Conservation (phyloP, 1,140 invertebrate genomes). For the Bombus fervidus region DNA sequence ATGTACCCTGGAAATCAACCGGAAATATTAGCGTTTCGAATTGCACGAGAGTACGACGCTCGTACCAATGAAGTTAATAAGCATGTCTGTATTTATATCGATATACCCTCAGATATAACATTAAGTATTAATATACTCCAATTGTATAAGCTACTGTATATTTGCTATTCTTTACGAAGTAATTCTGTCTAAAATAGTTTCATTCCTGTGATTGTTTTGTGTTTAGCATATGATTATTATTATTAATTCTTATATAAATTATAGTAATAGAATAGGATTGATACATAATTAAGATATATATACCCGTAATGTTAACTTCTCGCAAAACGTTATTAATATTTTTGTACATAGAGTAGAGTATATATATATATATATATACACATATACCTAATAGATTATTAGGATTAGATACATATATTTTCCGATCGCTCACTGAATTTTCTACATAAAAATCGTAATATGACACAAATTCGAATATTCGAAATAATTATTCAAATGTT, state of each 20-base stretch:
- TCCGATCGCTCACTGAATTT: not conserved
- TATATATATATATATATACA: not conserved
- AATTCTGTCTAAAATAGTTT: not conserved
- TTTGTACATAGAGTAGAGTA: constrained; percentile 39
- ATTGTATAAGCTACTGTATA: not conserved
- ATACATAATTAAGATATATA: not conserved
- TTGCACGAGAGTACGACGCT: not conserved
- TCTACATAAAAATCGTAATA: not conserved
- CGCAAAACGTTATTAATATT: constrained; percentile 34
- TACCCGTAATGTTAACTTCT: not conserved
- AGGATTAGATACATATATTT: not conserved
- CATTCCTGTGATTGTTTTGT: not conserved
- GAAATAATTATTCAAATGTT: not conserved
- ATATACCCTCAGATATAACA: not conserved
- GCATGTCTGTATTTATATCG: not conserved
- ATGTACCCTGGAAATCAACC: not conserved
- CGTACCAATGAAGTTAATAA: not conserved
- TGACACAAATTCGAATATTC: not conserved
- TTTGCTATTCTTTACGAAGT: not conserved
- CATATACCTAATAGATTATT: not conserved
- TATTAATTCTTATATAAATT: not conserved
- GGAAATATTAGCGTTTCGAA: not conserved
- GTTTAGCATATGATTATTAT: not conserved
- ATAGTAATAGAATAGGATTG: not conserved
- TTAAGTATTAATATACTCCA: constrained; percentile 16